Evolutionary conservation across 2,113 vertebrate genomes (phyloP).

Genomic region (Oplegnathus fasciatus): DNA sequence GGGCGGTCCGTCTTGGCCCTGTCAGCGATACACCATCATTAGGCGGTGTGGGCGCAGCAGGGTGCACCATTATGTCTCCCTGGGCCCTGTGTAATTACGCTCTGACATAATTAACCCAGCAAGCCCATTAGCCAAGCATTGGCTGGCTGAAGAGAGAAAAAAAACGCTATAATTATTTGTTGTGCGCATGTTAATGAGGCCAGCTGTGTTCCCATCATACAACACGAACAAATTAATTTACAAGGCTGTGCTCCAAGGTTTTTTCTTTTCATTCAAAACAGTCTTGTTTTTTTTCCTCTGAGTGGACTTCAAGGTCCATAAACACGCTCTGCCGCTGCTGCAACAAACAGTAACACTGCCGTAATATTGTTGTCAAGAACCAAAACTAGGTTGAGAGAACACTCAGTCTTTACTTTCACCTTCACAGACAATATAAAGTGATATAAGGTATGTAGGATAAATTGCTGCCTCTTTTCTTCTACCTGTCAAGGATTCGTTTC

Average conservation of each 20-base stretch:
- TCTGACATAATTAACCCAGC: slow-evolving; percentile 99
- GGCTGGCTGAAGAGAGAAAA: slow-evolving; percentile 87
- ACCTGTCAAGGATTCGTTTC: slow-evolving; percentile 59
- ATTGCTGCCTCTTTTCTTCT: slow-evolving; percentile 32
- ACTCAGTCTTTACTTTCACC: slow-evolving; percentile 62
- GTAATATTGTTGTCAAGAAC: slow-evolving; percentile 78
- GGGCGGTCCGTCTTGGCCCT: slow-evolving; percentile 88
- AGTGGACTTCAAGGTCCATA: slow-evolving; percentile 84
- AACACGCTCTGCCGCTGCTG: slow-evolving; percentile 76
- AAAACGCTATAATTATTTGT: slow-evolving; percentile 99
- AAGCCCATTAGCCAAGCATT: slow-evolving; percentile 98
- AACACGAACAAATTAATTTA: slow-evolving; percentile 99
- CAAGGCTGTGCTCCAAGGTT: slow-evolving; percentile 92
- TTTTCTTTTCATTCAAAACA: slow-evolving; percentile 85
- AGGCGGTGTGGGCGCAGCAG: slow-evolving; percentile 93
- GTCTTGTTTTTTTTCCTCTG: slow-evolving; percentile 72
- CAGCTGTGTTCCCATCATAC: slow-evolving; percentile 99
- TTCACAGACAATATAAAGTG: slow-evolving; percentile 56
- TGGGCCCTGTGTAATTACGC: slow-evolving; percentile 99
- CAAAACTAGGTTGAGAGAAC: slow-evolving; percentile 75
- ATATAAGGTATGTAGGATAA: slow-evolving; percentile 42
- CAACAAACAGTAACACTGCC: slow-evolving; percentile 81
- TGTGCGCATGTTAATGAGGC: slow-evolving; percentile 99
- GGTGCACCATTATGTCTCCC: slow-evolving; percentile 96
- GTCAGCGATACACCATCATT: slow-evolving; percentile 94